Base-by-base conservation (phyloP, 2,797 vertebrate species). In the Acanthornis magna region DNA sequence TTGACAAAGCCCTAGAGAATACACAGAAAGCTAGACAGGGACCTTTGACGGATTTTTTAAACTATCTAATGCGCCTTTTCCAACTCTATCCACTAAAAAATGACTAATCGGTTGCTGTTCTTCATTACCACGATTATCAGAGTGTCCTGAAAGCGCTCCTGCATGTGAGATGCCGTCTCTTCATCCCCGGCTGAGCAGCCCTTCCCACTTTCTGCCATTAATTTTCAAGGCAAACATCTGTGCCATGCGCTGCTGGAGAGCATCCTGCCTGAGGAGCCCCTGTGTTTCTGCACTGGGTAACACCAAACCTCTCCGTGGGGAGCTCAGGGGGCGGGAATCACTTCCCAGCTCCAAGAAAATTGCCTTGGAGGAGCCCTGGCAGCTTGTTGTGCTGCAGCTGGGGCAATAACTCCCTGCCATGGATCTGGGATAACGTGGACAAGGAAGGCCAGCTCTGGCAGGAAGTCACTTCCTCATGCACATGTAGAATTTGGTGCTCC, bases 1-100 rank as follows among this genome's bases (percentile, higher is more conserved):
- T 92, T 94, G 95, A 93, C 82, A 92, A 93, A 96, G 54, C 92
- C 91, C 73, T 45, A 62, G 95, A 91, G 91, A 94, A 96, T 85
- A 68, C 34, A 88, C 65, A 83, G 93, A 94, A 83, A 85, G 51
- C 82, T 40, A 92, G 87, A 86, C 92, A 94, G 73, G 76, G 82
- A 72, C 72, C 40, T 89, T 88, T 94, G 93, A 88, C 80, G 89
- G 89, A 95, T 96, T 88, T 92, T 92, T 94, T 7, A 93, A 85
- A 91, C 78, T 75, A 68, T 55, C 47, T 94, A 93, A 93, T 88
- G 89, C 19, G 17, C 90, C 91, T 96, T 96, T 96, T 88, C 93
- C 89, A 66, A 63, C 85, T 95, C 87, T 89, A 96, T 89, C 93
- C 89, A 92, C 89, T 92, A 88, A 91, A 93, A 94, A 92, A 91